Conservation (phyloP, 2,113 vertebrate species). For the Cisticola juncidis region DNA sequence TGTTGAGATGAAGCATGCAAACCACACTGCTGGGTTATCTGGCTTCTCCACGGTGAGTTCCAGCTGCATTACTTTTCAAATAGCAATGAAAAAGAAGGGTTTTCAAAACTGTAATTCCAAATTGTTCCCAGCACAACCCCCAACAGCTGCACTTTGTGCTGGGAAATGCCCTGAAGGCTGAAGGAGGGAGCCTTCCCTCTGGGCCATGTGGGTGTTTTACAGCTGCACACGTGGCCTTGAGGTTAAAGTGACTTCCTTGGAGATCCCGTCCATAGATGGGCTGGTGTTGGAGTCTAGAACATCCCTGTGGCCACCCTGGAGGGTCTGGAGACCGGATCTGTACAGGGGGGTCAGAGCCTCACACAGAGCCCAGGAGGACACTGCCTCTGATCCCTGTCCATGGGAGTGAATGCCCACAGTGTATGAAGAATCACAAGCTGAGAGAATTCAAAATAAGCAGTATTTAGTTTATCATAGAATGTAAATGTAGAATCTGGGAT, state of each 20-base stretch:
- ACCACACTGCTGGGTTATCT: background rate
- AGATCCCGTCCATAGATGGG: background rate
- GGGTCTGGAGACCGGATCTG: too few relatives aligned
- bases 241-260: background rate
- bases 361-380: too few relatives aligned
- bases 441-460: too few relatives aligned
- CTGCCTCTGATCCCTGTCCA: too few relatives aligned
- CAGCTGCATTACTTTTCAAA: background rate
- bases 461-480: too few relatives aligned
- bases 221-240: background rate
- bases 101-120: background rate
- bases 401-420: too few relatives aligned
- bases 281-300: too few relatives aligned
- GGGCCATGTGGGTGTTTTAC: background rate
- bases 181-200: background rate
- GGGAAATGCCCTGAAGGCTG: background rate
- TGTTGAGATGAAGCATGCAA: background rate
- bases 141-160: constrained; percentile 17
- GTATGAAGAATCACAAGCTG: too few relatives aligned
- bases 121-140: background rate
- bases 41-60: background rate
- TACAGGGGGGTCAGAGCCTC: too few relatives aligned
- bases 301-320: too few relatives aligned
- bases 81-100: background rate
- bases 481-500: too few relatives aligned